phyloP scores from a whole-genome alignment of 1,140 invertebrate species.

The Adelges cooleyi region DNA sequence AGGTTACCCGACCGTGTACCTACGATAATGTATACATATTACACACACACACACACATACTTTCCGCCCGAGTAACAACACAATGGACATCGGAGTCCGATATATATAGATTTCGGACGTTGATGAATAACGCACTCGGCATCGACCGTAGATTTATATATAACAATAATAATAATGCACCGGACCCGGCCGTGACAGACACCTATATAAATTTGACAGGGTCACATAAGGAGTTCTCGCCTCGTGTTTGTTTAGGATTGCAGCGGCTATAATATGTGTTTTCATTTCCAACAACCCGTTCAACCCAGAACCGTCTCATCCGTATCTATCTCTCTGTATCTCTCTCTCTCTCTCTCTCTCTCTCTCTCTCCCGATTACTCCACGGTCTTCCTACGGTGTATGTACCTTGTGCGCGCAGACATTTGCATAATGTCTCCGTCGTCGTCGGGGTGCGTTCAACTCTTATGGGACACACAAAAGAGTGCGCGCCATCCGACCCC shows the following conservation, averaged over 20 bases:
- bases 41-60: background rate
- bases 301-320: too few species aligned
- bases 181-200: background rate
- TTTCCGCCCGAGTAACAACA: background rate
- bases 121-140: slow-evolving; percentile 17
- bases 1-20: background rate
- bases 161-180: background rate
- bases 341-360: background rate
- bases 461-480: background rate
- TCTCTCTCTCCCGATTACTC: background rate
- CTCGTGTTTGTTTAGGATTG: slow-evolving; percentile 18
- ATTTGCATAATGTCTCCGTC: slow-evolving; percentile 10
- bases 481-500: background rate
- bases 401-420: background rate
- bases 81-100: background rate
- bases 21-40: too few species aligned
- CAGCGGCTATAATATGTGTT: too few species aligned
- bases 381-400: background rate
- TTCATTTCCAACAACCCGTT: too few species aligned
- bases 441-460: slow-evolving; percentile 12
- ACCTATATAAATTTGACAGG: slow-evolving; percentile 4
- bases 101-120: slow-evolving; percentile 26
- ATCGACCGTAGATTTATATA: background rate
- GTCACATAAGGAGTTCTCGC: background rate
- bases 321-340: too few species aligned